Percentiles rank a stretch among this genome's conserved stretches.
Evolutionary conservation across 2,888 invertebrate genomes (phyloP).

Genomic region (Leptopilina syphax): DNA sequence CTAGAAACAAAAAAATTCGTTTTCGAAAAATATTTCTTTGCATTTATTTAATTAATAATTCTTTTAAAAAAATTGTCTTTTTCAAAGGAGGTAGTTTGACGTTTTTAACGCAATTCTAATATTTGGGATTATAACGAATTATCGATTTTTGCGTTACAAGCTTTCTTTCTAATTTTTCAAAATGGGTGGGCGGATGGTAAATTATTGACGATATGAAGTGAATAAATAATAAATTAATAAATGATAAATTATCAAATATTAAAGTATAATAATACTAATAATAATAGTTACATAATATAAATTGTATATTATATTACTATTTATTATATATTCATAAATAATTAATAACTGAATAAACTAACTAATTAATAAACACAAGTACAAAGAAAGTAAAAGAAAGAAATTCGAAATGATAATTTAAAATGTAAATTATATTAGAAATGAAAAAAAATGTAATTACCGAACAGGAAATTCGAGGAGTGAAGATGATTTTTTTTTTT

Average conservation of each 20-base stretch:
- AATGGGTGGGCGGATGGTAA: no score
- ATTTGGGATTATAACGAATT: background rate
- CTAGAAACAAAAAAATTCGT: background rate
- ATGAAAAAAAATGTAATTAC: background rate
- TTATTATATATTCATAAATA: background rate
- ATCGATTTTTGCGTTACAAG: background rate
- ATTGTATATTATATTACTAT: background rate
- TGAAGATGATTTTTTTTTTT: background rate
- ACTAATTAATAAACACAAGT: no score
- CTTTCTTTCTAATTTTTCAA: background rate
- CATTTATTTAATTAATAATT: background rate
- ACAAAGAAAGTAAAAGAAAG: no score
- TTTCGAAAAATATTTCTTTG: background rate
- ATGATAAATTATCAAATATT: no score
- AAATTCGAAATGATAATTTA: background rate
- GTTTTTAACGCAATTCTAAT: background rate
- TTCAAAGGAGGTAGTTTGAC: conserved; percentile 17
- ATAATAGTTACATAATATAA: no score
- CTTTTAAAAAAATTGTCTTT: background rate
- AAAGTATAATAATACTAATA: no score
- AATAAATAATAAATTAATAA: no score
- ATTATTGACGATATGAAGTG: no score
- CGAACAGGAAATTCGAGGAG: conserved; percentile 29
- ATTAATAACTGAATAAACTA: background rate
- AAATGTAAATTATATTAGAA: background rate